Evolutionary conservation across 2,888 invertebrate genomes (phyloP).

Genomic region (Eumerus sabulonum): DNA sequence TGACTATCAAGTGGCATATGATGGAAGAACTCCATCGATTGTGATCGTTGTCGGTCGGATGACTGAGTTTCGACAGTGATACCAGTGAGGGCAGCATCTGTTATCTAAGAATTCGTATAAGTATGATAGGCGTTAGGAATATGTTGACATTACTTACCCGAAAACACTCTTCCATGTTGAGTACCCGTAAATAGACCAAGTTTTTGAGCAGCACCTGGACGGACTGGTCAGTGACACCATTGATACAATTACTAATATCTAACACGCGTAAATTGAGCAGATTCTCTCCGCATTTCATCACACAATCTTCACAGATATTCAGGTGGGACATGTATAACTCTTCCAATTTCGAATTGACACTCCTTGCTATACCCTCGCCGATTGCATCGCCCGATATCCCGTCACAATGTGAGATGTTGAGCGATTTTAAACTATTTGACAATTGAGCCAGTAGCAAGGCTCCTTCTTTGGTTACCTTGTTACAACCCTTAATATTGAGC

Average conservation of each 20-base stretch:
- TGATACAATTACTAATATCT: constrained; percentile 85
- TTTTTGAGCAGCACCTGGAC: constrained; percentile 85
- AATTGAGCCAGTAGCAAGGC: constrained; percentile 81
- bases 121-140: not conserved
- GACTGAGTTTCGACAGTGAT: constrained; percentile 76
- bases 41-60: constrained; percentile 44
- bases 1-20: constrained; percentile 66
- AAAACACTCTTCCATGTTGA: constrained; percentile 84
- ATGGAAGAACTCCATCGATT: constrained; percentile 72
- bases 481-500: constrained; percentile 83
- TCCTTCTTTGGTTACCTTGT: constrained; percentile 83
- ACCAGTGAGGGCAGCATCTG: constrained; percentile 86
- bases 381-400: constrained; percentile 83
- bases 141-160: constrained; percentile 69
- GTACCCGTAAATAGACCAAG: constrained; percentile 81
- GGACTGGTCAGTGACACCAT: constrained; percentile 85
- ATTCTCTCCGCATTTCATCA: constrained; percentile 82
- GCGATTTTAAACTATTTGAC: constrained; percentile 79
- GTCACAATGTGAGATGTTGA: constrained; percentile 86
- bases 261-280: constrained; percentile 82
- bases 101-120: constrained; percentile 73
- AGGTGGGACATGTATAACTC: constrained; percentile 82
- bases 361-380: constrained; percentile 81
- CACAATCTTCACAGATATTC: constrained; percentile 82
- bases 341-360: constrained; percentile 79